Evolutionary conservation across 1,140 invertebrate species (phyloP), one percentile per base, ranked within the genome.

Genomic region (Myzus persicae): DNA sequence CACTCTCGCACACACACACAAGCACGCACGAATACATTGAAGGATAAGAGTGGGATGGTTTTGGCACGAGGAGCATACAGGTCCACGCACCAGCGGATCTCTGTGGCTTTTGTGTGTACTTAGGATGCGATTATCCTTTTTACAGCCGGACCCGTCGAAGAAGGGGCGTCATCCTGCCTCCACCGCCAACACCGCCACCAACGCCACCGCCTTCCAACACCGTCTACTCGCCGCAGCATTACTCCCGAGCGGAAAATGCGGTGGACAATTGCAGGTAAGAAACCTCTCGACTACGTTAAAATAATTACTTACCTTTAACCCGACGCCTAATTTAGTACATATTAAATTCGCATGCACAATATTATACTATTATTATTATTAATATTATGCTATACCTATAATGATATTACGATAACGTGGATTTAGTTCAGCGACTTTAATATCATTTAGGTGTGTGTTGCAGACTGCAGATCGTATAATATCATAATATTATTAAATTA

Each of bases 221-320:
- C 31, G 14, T 76, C 59, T 67, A n/a, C 31, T 20, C 76, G 76
- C 76, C 59, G 31, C 59, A 76, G 31, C 31, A n/a, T 2, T n/a
- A 84, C 38, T 84, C 22, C 42, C 9, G 14, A 48, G 36, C 14
- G 36, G 22, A 89, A 89, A 89, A 89, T 89, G 87, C 87, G 87
- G 87, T 89, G 87, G 87, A 38, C 87, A 54, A 89, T 89, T 26
- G 87, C 87, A 89, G 46, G 87, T 89, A 89, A 51, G 38, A n/a
- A 54, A 36, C n/a, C n/a, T n/a, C n/a, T 51, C 31, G 42, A 88
- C 2, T 88, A 20, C 6, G n/a, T 88, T 76, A 76, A 76, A 76
- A 14, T 18, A 76, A 76, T 76, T n/a, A n/a, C 59, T 8, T n/a
- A n/a, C n/a, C n/a, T n/a, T n/a, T n/a, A n/a, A 76, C 11, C 59